Conservation (phyloP, 2,888 invertebrate species). For the Eristalinus sepulchralis region DNA sequence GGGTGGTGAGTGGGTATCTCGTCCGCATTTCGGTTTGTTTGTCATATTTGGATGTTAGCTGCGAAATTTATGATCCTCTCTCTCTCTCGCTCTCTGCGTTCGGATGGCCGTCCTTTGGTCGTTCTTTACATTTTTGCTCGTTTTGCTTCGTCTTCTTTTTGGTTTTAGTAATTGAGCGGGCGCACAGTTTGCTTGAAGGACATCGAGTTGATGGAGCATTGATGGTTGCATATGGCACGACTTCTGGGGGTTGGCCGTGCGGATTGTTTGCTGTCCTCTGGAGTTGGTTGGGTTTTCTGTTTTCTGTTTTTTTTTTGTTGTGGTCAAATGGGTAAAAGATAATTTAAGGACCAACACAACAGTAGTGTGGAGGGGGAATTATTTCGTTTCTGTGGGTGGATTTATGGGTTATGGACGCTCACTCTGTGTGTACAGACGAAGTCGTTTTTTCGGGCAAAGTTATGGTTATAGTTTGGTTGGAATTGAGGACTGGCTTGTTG, state of each 20-base stretch:
- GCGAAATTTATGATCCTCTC: conserved; percentile 65
- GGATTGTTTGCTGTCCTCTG: neutral
- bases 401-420: conserved; percentile 60
- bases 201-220: conserved; percentile 59
- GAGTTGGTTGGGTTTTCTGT: neutral
- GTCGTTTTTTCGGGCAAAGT: conserved; percentile 24
- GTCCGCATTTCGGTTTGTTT: conserved; percentile 59
- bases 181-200: conserved; percentile 48
- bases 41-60: conserved; percentile 69
- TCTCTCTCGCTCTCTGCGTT: conserved; percentile 36
- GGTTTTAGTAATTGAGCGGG: conserved; percentile 54
- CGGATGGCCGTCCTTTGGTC: conserved; percentile 49
- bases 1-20: conserved; percentile 10
- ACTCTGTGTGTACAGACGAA: conserved; percentile 29
- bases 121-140: conserved; percentile 3
- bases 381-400: conserved; percentile 59
- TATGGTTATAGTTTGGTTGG: conserved; percentile 25
- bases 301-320: conserved; percentile 22
- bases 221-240: conserved; percentile 53
- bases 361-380: conserved; percentile 18
- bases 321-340: conserved; percentile 61
- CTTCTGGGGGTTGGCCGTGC: neutral
- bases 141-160: conserved; percentile 3
- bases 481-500: neutral
- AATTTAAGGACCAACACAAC: conserved; percentile 37